These are phyloP conservation scores for Genyomyrus donnyi DNA, from an alignment of 2,113 vertebrate species.

Conservation along the genomic window DNA sequence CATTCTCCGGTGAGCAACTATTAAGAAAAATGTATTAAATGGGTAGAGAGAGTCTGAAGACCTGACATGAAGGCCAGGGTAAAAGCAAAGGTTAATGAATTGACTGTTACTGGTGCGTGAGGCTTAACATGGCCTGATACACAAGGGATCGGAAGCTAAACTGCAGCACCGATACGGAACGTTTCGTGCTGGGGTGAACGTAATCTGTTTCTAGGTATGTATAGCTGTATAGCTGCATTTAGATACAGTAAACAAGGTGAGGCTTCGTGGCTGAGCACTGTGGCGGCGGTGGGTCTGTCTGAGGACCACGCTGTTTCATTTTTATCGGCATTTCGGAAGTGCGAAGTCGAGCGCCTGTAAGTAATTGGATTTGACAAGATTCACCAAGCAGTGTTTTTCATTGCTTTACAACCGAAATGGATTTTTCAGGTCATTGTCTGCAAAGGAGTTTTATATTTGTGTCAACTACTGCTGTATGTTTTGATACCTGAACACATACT, in stretches of 20 bases:
- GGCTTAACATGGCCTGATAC: conserved; percentile 68
- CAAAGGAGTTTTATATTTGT: background rate
- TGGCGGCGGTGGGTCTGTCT: conserved; percentile 40
- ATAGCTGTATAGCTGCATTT: conserved; percentile 27
- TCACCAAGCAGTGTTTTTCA: background rate
- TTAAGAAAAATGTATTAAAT: conserved; percentile 81
- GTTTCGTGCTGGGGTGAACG: conserved; percentile 58
- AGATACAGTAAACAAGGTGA: conserved; percentile 52
- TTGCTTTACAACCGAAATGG: background rate
- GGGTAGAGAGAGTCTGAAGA: conserved; percentile 59
- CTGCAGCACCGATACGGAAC: conserved; percentile 56
- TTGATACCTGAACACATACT: background rate
- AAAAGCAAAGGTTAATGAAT: conserved; percentile 98
- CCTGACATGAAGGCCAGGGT: conserved; percentile 68
- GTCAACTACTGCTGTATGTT: background rate
- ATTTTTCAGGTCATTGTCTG: background rate
- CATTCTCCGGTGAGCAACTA: conserved; percentile 74
- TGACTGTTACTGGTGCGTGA: conserved; percentile 88
- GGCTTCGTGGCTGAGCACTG: conserved; percentile 47
- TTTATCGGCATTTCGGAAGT: background rate
- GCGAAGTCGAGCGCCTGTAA: background rate
- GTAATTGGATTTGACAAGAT: background rate
- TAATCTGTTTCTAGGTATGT: conserved; percentile 26
- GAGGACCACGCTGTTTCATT: conserved; percentile 19
- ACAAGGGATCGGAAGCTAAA: conserved; percentile 71